A percentile compares a stretch with the other conserved stretches of the same genome.
phyloP scores from a whole-genome alignment of 2,113 vertebrate genomes.

The Athene noctua region DNA sequence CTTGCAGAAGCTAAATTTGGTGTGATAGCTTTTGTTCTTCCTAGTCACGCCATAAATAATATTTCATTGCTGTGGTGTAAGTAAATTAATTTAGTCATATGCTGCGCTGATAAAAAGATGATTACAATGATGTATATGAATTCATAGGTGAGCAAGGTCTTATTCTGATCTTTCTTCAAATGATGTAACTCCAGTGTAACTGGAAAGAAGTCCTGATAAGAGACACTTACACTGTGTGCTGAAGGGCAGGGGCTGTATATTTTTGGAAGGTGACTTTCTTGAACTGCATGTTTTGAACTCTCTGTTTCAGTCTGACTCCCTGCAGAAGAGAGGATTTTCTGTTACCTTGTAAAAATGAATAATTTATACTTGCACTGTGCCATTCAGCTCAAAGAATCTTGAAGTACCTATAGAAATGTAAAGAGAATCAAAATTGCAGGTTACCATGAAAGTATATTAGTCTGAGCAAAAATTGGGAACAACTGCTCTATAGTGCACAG shows the following conservation, averaged over 20 bases:
- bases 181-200: not conserved
- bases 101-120: not conserved
- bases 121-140: not conserved
- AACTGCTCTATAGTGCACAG: rapidly evolving
- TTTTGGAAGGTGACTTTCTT: not conserved
- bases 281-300: not conserved
- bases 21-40: not conserved
- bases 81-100: not conserved
- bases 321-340: not conserved
- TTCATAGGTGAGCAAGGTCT: not conserved
- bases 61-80: not conserved
- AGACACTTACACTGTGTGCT: not conserved
- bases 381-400: not conserved
- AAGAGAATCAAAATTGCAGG: not conserved
- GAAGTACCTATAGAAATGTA: not conserved
- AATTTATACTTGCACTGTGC: not conserved
- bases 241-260: not conserved
- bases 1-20: not conserved
- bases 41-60: not conserved
- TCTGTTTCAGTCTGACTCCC: not conserved
- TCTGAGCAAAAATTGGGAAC: not conserved
- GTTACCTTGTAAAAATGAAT: not conserved
- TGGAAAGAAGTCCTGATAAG: not conserved
- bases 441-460: not conserved
- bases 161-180: not conserved